Base-by-base conservation (phyloP, 2,888 invertebrate genomes). In the Deladenus siricidicola region DNA sequence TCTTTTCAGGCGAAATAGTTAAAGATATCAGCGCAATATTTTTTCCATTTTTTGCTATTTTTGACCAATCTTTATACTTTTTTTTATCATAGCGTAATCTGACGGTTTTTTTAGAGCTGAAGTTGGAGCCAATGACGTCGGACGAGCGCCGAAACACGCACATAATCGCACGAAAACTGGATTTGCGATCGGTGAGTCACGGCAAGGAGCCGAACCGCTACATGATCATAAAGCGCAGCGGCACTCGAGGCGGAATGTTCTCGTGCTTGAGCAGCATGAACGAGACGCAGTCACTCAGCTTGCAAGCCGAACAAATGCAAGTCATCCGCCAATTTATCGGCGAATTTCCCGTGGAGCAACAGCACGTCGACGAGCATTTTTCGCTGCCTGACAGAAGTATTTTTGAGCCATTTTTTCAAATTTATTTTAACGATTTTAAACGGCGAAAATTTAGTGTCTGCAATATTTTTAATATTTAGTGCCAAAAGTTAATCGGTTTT, bases 81-180 rank as follows among this genome's bases (percentile, higher is more conserved):
- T n/a, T n/a, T n/a, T n/a, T n/a, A n/a, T n/a, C n/a, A n/a, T n/a
- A n/a, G n/a, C n/a, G n/a, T n/a, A n/a, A n/a, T n/a, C n/a, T n/a
- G n/a, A 34, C 14, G 39, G 14, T 34, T 29, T 43, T 47, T 65
- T 0, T 58, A 65, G 65, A 65, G 30, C 42, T 65, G 28, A 24
- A 21, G 19, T 24, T 64, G 52, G 52, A 55, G 2, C 45, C 64
- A 3, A 67, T 70, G 70, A 28, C 44, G 8, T 55, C 62, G 14
- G 64, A 64, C 0, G 34, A 67, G 24, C 59, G 72, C n/a, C 67
- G 67, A 50, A 51, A 65, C 19, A 50, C 70, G 4, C 73, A 73
- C 51, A 63, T 62, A n/a, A 28, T 70, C 19, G 72, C 70, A 10
- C 57, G 52, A 21, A 49, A 60, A 14, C 19, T 58, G 8, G 65